Evolutionary conservation across 2,888 invertebrate genomes (phyloP), one percentile per base, ranked within the genome.

Genomic region (Eupeodes latifasciatus): DNA sequence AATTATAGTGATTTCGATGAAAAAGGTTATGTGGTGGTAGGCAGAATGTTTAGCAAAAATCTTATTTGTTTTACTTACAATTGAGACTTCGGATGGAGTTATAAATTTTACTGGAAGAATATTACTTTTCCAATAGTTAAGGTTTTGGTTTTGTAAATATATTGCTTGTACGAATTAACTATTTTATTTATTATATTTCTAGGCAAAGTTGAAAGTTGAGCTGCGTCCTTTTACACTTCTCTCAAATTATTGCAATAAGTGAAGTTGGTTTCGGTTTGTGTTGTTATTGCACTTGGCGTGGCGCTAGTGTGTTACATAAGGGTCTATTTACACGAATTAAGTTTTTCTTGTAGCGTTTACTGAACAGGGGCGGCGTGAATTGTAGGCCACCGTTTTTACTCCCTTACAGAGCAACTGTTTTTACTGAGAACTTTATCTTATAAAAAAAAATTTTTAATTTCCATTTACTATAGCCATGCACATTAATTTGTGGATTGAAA

Each of bases 151-250:
- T 36, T 9, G 47, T 62, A 6, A 14, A 10, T 62, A 47, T 71
- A 72, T 79, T 72, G 4, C 49, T 55, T 12, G 14, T n/a, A 51
- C 79, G 27, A 87, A 84, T 61, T 59, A 9, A 59, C 34, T 59
- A 59, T 36, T 59, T 34, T 59, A 59, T 59, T 51, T n/a, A 72
- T 61, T 36, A 12, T 69, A 81, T 75, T 89, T 83, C 75, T 81
- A 64, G 61, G 59, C 71, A 87, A 74, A 84, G 66, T 87, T 87
- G 76, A 67, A 75, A 16, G n/a, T 66, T 69, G 79, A 85, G 85
- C 79, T 89, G 89, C 89, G 89, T 89, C 89, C 89, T 84, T 81
- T 90, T 89, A 77, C 81, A 81, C 84, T 59, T 85, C 79, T 89
- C 79, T 86, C 59, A 85, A 84, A 57, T 86, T 84, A 83, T 84